phyloP scores from a whole-genome alignment of 2,797 vertebrate genomes.

The Argentina silus region DNA sequence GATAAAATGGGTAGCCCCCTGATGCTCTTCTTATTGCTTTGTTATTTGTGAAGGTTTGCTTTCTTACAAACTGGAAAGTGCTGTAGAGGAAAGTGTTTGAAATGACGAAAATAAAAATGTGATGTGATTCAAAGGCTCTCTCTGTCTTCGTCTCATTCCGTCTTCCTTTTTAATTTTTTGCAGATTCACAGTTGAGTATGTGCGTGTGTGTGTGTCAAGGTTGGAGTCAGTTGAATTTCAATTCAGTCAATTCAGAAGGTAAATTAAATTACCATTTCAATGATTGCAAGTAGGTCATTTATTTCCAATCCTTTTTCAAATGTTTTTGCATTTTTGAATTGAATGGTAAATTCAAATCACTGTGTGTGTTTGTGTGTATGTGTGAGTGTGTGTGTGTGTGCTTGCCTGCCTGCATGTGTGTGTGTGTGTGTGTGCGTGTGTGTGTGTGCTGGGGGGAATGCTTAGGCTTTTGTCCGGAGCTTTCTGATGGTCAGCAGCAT shows the following conservation, averaged over 20 bases:
- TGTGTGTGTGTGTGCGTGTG: conserved; percentile 23
- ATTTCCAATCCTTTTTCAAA: too few relatives aligned
- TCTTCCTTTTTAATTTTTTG: neutral
- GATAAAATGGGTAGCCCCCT: conserved; percentile 26
- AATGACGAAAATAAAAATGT: conserved; percentile 61
- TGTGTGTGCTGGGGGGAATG: conserved; percentile 35
- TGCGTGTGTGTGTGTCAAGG: too few relatives aligned
- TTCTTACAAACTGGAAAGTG: conserved; percentile 58
- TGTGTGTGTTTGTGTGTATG: neutral
- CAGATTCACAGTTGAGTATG: neutral
- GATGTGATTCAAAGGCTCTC: conserved; percentile 54
- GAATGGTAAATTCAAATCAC: too few relatives aligned
- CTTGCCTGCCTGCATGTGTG: conserved; percentile 6
- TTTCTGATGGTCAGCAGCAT: conserved; percentile 72
- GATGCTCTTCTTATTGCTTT: conserved; percentile 44
- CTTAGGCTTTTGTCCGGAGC: conserved; percentile 52
- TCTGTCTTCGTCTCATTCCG: conserved; percentile 3
- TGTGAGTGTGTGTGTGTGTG: conserved; percentile 25
- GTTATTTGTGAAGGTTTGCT: conserved; percentile 57
- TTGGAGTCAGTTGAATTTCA: too few relatives aligned
- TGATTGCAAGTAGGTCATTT: too few relatives aligned
- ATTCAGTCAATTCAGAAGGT: too few relatives aligned
- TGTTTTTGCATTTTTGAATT: too few relatives aligned
- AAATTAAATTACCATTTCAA: too few relatives aligned
- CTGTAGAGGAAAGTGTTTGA: conserved; percentile 59